A percentile compares a stretch with the other conserved stretches of the same genome.
phyloP scores from a whole-genome alignment of 2,888 invertebrate species.

The Eubasilissa splendida region DNA sequence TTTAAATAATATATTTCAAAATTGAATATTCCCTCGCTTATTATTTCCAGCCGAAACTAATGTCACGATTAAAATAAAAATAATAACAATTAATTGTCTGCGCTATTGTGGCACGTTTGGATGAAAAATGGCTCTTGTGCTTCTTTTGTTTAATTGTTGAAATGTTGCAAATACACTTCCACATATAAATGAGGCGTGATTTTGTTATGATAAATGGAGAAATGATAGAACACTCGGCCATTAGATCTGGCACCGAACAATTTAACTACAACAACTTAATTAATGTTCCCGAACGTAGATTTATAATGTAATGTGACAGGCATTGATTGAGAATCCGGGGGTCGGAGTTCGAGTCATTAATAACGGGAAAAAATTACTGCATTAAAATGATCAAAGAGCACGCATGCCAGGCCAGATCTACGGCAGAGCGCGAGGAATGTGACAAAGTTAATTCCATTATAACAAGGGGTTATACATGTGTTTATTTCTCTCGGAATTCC shows the following conservation, averaged over 20 bases:
- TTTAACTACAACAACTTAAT: constrained; percentile 43
- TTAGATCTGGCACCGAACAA: constrained; percentile 37
- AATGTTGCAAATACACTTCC: constrained; percentile 35
- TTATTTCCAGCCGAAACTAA: no score
- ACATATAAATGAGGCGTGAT: constrained; percentile 38
- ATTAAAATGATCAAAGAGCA: constrained; percentile 25
- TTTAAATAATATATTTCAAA: no score
- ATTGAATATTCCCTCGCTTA: no score
- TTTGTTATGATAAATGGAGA: constrained; percentile 37
- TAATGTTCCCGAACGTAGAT: constrained; percentile 42
- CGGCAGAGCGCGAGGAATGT: not conserved
- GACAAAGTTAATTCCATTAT: constrained; percentile 13
- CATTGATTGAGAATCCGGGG: constrained; percentile 33
- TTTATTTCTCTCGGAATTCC: no score
- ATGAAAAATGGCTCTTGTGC: constrained; percentile 9
- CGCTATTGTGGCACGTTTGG: not conserved
- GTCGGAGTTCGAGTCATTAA: constrained; percentile 41
- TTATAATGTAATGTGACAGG: constrained; percentile 44
- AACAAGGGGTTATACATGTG: no score
- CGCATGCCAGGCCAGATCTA: not conserved
- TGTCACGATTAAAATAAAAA: not conserved
- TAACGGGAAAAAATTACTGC: constrained; percentile 35
- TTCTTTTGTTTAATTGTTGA: constrained; percentile 37
- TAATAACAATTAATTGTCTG: not conserved
- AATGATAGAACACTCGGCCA: constrained; percentile 40